Base-by-base conservation (phyloP, 2,888 invertebrate species). In the Drosophila anceps region DNA sequence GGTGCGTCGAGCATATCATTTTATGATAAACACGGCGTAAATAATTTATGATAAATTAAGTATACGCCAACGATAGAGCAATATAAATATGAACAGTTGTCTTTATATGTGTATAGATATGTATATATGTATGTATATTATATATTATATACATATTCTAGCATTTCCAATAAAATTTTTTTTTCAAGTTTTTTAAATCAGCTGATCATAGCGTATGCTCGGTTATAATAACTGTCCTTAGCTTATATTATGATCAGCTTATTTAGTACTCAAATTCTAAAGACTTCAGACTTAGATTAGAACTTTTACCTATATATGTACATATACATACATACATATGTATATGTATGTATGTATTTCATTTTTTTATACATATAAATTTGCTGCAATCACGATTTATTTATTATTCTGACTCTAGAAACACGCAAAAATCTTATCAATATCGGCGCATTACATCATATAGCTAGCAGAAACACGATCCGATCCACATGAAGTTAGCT, bases 1-100 rank as follows among this genome's bases (percentile, higher is more conserved):
- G 67, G 67, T n/a, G 59, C 54, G 31, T 29, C 18, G 54, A 77
- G 72, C 83, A 85, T 82, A 86, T 81, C 81, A 73, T 43, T 55
- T 31, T 29, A 24, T 76, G 83, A 83, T 83, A 83, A 74, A 43
- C 57, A 37, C 44, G 31, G n/a, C 48, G 9, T 53, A 24, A 9
- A 41, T 50, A 44, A 70, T 33, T 59, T 27, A 24, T 61, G 82
- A 84, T 81, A 86, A 69, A 82, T 70, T 69, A 62, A 62, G 79
- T 51, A 43, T 55, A 41, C 55, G 57, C 9, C 41, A 10, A n/a
- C 37, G 54, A 39, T 12, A 39, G 54, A 55, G 29, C 33, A 29
- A 29, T 13, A 29, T 29, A 8, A 7, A 24, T n/a, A 53, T n/a
- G 13, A 33, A 51, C n/a, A 18, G n/a, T 31, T 33, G 3, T 37